These are phyloP conservation scores for Atopsyche davidsoni DNA, from an alignment of 1,140 invertebrate species.

Conservation along the genomic window DNA sequence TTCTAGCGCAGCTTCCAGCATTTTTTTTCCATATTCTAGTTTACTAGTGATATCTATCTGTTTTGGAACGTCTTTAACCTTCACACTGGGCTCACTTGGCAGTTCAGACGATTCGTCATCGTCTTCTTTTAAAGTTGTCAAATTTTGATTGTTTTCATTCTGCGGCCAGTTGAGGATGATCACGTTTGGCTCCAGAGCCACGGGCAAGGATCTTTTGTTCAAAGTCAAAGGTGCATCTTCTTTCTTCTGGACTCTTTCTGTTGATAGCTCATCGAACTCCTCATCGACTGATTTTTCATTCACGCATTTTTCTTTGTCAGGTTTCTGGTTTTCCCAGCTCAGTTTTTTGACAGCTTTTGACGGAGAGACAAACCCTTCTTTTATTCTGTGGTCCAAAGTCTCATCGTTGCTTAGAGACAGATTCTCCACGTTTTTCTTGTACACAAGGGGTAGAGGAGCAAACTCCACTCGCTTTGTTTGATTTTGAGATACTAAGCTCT, in stretches of 20 bases:
- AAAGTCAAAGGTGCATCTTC: slow-evolving; percentile 23
- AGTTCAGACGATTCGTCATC: slow-evolving; percentile 34
- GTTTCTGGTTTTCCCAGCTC: slow-evolving; percentile 1
- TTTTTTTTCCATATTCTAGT: background rate
- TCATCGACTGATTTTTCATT: too few relatives aligned
- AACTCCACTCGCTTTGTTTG: slow-evolving; percentile 24
- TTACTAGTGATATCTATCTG: background rate
- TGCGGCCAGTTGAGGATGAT: slow-evolving; percentile 36
- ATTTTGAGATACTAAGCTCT: slow-evolving; percentile 32
- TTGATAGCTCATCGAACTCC: slow-evolving; percentile 42
- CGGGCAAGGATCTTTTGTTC: slow-evolving; percentile 29
- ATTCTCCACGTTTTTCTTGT: slow-evolving; percentile 10
- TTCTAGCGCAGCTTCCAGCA: too few relatives aligned
- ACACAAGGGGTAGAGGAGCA: slow-evolving; percentile 19
- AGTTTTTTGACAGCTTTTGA: too few relatives aligned
- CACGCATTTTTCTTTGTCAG: slow-evolving; percentile 2
- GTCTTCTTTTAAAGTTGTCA: slow-evolving; percentile 42
- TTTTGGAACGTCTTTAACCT: background rate
- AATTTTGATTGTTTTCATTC: slow-evolving; percentile 32
- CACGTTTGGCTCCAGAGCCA: slow-evolving; percentile 36
- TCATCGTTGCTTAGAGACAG: slow-evolving; percentile 4
- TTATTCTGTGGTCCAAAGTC: slow-evolving; percentile 4
- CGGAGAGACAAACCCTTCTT: slow-evolving; percentile 20
- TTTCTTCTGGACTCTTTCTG: slow-evolving; percentile 37
- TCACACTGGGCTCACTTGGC: background rate